Evolutionary conservation across 1,140 invertebrate genomes (phyloP), one percentile per base, ranked within the genome.

Genomic region (Penaeus chinensis): DNA sequence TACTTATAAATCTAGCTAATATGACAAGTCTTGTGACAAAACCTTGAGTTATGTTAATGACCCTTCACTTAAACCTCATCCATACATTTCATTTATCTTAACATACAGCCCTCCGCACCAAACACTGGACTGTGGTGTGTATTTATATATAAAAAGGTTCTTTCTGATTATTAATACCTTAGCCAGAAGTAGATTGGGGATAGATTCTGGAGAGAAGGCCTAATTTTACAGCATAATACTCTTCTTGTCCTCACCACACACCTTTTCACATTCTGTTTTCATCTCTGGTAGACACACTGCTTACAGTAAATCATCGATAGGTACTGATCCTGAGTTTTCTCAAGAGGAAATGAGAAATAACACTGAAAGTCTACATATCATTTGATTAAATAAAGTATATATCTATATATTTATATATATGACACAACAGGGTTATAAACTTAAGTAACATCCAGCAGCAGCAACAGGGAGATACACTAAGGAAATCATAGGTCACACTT

Each of bases 271-370:
- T 74, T 20, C 42, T 79, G 37, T 77, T 60, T 79, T 37, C 22
- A 76, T 42, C 37, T 47, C 24, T 66, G 54, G 42, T 63, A 65
- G 66, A 32, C 47, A 82, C 63, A 42, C 62, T 82, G 47, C 62
- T 65, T 24, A 47, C 69, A 82, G 62, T 32, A 32, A n/a, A 24
- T 61, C 22, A 47, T 79, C 77, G 61, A 60, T 74, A 61, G 82
- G 82, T 85, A 85, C 84, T 79, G 84, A 85, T 85, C 84, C 84
- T 85, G 77, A 85, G 84, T 85, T 85, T 79, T 85, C 84, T 85
- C 84, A 66, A 54, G 63, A 66, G 71, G 27, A 74, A 74, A 66
- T 82, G 66, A 82, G 81, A 82, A 82, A 63, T 82, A 69, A 71
- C 61, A 60, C 66, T 80, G 63, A 79, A 80, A 80, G 37, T 69